A percentile compares a stretch with the other conserved stretches of the same genome.
Evolutionary conservation across 2,888 invertebrate genomes (phyloP).

Genomic region (Heliconius charithonia): DNA sequence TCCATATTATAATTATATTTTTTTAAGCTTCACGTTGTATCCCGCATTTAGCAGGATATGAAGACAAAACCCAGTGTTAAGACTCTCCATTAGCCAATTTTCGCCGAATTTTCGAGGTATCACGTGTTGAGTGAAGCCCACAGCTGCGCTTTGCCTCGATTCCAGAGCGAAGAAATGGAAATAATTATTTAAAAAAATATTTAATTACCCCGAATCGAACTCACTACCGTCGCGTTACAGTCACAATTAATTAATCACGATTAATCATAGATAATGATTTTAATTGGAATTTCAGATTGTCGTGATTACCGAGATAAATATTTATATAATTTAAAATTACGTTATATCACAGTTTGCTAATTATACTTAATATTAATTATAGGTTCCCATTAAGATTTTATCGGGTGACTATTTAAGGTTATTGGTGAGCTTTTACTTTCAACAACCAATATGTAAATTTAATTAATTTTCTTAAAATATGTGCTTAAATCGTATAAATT

Average conservation of each 20-base stretch:
- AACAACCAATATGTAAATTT: neutral
- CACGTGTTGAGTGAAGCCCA: too few species aligned
- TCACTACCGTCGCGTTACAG: too few species aligned
- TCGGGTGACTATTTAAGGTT: neutral
- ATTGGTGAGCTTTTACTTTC: conserved; percentile 18
- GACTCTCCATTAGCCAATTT: too few species aligned
- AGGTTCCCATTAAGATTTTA: conserved; percentile 6
- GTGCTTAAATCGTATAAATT: neutral
- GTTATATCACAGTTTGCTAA: conserved; percentile 10
- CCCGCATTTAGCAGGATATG: too few species aligned
- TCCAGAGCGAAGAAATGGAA: too few species aligned
- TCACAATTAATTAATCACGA: neutral
- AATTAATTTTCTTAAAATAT: conserved; percentile 18
- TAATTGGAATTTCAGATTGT: neutral
- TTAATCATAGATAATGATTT: neutral
- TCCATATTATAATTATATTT: neutral
- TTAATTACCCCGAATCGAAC: too few species aligned
- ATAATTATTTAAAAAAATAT: too few species aligned
- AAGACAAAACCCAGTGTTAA: too few species aligned
- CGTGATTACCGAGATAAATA: conserved; percentile 7
- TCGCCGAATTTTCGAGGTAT: too few species aligned
- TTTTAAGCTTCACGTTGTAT: too few species aligned
- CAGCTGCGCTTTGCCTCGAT: too few species aligned
- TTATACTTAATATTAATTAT: conserved; percentile 12
- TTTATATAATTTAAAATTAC: conserved; percentile 6